Conservation (phyloP, 1,140 invertebrate genomes). For the Sarcophaga peregrina region DNA sequence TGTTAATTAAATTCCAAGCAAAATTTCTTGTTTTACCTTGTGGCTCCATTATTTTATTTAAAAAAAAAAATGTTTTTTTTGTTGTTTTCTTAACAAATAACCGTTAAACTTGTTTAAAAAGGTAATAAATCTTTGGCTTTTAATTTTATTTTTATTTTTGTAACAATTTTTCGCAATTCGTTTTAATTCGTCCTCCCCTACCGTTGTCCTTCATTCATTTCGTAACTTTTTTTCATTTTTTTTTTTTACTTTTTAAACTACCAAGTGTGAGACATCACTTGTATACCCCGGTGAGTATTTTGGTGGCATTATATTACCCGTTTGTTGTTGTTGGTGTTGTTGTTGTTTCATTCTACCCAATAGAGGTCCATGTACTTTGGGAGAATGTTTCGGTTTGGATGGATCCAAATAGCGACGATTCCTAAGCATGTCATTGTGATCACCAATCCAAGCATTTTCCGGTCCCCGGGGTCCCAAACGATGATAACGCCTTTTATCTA, state of each 20-base stretch:
- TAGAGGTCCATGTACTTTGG: constrained; percentile 51
- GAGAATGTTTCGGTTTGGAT: constrained; percentile 50
- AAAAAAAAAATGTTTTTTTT: no score
- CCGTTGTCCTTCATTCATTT: not conserved
- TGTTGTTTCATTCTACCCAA: constrained; percentile 54
- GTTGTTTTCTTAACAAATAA: not conserved
- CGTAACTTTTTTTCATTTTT: not conserved
- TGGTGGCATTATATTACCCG: constrained; percentile 64
- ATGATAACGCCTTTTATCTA: constrained; percentile 72
- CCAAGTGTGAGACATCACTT: constrained; percentile 75
- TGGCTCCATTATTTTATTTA: no score
- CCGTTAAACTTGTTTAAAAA: not conserved
- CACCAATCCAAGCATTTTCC: constrained; percentile 75
- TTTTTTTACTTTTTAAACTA: constrained; percentile 68
- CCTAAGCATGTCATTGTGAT: constrained; percentile 69
- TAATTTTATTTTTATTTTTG: not conserved
- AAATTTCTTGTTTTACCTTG: no score
- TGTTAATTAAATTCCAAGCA: no score
- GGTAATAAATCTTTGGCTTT: not conserved
- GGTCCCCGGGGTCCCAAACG: constrained; percentile 66
- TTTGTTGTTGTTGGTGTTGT: constrained; percentile 1
- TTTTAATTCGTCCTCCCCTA: no score
- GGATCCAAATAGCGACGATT: constrained; percentile 66
- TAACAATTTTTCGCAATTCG: not conserved
- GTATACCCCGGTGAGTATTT: constrained; percentile 75